These are phyloP conservation scores for Baccha elongata DNA, from an alignment of 2,888 invertebrate species.

Conservation along the genomic window DNA sequence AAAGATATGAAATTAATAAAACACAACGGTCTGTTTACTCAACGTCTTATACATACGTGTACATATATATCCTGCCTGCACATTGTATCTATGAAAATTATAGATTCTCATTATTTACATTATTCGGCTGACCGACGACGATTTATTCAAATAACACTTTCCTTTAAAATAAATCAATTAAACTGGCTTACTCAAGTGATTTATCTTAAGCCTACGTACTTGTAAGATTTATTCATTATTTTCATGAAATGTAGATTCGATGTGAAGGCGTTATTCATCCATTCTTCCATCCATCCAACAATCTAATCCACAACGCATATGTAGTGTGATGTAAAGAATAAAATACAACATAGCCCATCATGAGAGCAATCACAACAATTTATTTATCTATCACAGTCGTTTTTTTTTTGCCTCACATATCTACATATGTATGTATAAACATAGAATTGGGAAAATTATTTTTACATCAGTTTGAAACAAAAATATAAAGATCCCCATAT, in stretches of 20 bases:
- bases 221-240: neutral
- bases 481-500: no score
- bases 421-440: no score
- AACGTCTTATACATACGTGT: no score
- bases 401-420: no score
- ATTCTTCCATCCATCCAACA: neutral
- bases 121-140: neutral
- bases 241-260: neutral
- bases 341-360: neutral
- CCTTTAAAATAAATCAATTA: neutral
- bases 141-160: neutral
- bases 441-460: no score
- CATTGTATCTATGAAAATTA: no score
- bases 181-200: neutral
- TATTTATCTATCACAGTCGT: neutral
- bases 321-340: neutral
- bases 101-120: no score
- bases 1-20: no score
- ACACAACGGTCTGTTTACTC: no score
- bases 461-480: no score
- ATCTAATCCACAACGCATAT: no score
- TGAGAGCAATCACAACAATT: neutral
- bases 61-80: no score
- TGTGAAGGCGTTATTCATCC: neutral
- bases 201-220: neutral